Percentiles rank a stretch among this genome's conserved stretches.
Conservation (phyloP, 2,797 vertebrate genomes). For the Mus minutoides region DNA sequence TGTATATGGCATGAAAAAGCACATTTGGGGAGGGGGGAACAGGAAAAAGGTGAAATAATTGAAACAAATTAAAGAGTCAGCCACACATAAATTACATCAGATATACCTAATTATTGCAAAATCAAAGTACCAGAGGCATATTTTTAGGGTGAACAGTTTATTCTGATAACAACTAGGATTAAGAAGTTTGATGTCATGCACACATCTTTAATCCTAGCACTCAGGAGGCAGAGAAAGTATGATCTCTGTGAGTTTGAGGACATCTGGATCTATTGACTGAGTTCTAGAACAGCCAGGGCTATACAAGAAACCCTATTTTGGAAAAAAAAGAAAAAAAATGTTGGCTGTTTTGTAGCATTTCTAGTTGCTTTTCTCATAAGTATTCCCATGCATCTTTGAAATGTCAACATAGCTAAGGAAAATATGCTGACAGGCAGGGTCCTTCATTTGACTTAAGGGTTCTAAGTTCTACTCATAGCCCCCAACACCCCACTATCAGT, state of each 20-base stretch:
- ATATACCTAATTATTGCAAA: background rate
- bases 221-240: background rate
- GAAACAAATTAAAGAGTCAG: background rate
- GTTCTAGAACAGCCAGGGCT: background rate
- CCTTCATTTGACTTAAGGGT: conserved; percentile 7
- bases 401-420: background rate
- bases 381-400: background rate
- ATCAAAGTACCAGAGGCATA: background rate
- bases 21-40: background rate
- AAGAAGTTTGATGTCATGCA: background rate
- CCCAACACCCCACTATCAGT: background rate
- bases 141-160: background rate
- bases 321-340: background rate
- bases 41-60: background rate
- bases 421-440: background rate
- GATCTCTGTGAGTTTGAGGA: background rate
- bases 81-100: background rate
- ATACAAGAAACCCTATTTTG: background rate
- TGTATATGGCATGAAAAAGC: background rate
- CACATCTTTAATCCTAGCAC: background rate
- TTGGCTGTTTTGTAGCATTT: background rate
- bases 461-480: background rate
- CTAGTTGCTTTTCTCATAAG: background rate
- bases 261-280: background rate
- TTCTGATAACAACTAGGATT: background rate